phyloP scores from a whole-genome alignment of 2,888 invertebrate genomes.

The Agonopterix alstromeriana region DNA sequence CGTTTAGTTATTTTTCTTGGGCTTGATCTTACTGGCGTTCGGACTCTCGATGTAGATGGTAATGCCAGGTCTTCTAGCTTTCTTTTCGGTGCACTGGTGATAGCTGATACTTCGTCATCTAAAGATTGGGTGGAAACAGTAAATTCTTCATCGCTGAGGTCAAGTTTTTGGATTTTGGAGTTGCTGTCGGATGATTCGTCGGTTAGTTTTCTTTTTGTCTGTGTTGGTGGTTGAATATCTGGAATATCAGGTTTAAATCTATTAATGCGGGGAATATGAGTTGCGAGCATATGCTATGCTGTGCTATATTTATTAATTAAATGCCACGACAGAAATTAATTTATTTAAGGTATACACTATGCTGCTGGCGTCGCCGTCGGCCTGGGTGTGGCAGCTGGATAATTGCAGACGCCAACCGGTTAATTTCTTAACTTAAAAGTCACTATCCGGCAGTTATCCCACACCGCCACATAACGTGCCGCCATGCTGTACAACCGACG shows the following conservation, averaged over 20 bases:
- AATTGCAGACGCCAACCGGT: no score
- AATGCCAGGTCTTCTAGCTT: conserved; percentile 33
- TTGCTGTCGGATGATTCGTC: conserved; percentile 35
- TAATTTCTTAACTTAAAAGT: no score
- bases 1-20: conserved; percentile 51
- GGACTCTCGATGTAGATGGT: conserved; percentile 48
- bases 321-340: no score
- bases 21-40: conserved; percentile 47
- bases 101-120: conserved; percentile 57
- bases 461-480: no score
- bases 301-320: no score
- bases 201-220: conserved; percentile 52
- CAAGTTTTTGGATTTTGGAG: conserved; percentile 56
- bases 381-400: no score
- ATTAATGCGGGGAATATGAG: neutral
- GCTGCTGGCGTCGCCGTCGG: no score
- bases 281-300: no score
- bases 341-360: no score
- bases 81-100: conserved; percentile 37
- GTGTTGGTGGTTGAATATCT: conserved; percentile 7
- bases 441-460: no score
- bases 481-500: no score
- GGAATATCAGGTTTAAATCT: neutral
- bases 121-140: conserved; percentile 42
- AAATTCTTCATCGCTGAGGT: conserved; percentile 33